These are phyloP conservation scores for Mylabris phalerata DNA, from an alignment of 1,140 invertebrate species.

Conservation along the genomic window DNA sequence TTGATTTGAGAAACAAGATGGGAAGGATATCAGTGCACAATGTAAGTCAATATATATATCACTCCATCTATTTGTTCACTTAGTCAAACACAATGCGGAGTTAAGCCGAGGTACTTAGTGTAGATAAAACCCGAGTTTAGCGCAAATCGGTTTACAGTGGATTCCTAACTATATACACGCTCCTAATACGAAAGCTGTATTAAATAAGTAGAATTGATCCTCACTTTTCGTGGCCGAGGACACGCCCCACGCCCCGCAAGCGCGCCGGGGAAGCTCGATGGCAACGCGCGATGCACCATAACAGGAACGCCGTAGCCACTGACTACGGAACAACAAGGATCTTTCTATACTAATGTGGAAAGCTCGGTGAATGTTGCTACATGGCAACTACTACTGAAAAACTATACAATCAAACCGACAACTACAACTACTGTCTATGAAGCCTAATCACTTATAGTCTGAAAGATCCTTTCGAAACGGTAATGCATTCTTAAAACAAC, in stretches of 20 bases:
- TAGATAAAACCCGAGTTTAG: conserved; percentile 45
- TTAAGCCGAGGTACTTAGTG: conserved; percentile 43
- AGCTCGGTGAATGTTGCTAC: too few relatives aligned
- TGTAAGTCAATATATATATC: conserved; percentile 42
- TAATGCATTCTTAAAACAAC: too few relatives aligned
- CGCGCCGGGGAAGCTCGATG: conserved; percentile 20
- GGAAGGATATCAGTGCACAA: conserved; percentile 4
- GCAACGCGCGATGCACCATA: conserved; percentile 16
- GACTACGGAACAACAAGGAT: conserved; percentile 7
- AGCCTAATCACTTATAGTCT: too few relatives aligned
- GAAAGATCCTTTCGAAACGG: too few relatives aligned
- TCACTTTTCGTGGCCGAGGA: conserved; percentile 42
- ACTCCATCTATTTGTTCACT: conserved; percentile 45
- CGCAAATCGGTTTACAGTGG: conserved; percentile 45
- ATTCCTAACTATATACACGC: conserved; percentile 46
- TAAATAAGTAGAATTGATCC: conserved; percentile 46
- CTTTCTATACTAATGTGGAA: background rate
- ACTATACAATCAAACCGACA: too few relatives aligned
- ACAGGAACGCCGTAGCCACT: conserved; percentile 10
- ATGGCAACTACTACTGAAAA: too few relatives aligned
- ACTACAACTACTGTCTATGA: too few relatives aligned
- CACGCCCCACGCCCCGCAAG: conserved; percentile 31
- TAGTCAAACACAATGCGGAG: conserved; percentile 43
- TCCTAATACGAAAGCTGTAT: conserved; percentile 45
- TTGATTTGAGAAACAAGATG: too few relatives aligned